Evolutionary conservation across 2,888 invertebrate genomes (phyloP), one percentile per base, ranked within the genome.

Genomic region (Penaeus monodon): DNA sequence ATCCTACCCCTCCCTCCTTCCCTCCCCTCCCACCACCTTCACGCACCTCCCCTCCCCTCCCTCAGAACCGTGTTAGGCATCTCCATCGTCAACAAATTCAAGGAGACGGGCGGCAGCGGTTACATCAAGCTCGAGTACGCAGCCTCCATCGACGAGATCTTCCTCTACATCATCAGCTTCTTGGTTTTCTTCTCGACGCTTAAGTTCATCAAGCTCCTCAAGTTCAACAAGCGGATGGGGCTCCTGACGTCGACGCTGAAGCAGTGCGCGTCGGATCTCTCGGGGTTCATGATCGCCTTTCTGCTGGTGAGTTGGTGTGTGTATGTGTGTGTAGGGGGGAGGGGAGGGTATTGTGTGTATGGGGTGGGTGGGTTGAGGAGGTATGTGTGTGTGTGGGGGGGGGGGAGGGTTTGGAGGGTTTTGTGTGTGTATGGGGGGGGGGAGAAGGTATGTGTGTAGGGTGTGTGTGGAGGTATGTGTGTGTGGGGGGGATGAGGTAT

Each of bases 171-270:
- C 89, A 91, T 93, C 57, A 93, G 93, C 27, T 92, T 92, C 90
- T 91, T 93, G 24, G 92, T 93, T 64, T 94, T 93, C 91, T 92
- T 93, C 80, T 92, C 92, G 44, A 93, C 93, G 14, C 91, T 94
- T 86, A 93, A 93, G 91, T 93, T 94, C 91, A 91, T 93, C 84
- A 92, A 93, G 88, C 91, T 94, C 29, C 91, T 94, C 49, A 91
- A 93, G 86, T 93, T 90, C 88, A 90, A 90, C 84, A 91, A 91
- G 78, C 90, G 91, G 63, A 91, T 91, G 91, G 91, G 91, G n/a
- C 86, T 91, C 27, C 90, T 91, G 38, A 91, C 91, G 78, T 90
- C 91, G 68, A 91, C 91, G 0, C 88, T 91, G 65, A 85, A 90
- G n/a, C 86, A 90, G 84, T 91, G 91, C 81, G 91, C 91, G 27